phyloP scores from a whole-genome alignment of 2,888 invertebrate genomes.

The Leptopterna dolabrata region DNA sequence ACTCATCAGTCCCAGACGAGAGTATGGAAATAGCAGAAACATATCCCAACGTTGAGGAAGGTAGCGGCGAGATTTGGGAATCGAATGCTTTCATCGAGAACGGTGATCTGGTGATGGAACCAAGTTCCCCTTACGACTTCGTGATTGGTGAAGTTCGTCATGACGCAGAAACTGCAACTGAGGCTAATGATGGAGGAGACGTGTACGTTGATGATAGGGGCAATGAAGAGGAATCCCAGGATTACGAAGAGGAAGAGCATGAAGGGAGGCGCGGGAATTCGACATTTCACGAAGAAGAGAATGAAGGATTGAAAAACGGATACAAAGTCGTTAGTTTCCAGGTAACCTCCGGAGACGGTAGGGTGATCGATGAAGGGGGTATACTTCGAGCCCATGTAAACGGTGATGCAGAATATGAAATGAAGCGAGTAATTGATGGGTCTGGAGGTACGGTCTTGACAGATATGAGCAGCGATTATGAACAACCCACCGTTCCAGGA shows the following conservation, averaged over 20 bases:
- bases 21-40: conserved; percentile 41
- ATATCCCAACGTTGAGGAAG: not conserved
- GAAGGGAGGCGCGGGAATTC: not conserved
- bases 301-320: conserved; percentile 21
- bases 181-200: not conserved
- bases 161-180: not conserved
- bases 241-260: not conserved
- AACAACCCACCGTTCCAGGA: not conserved
- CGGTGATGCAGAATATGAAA: not conserved
- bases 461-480: not conserved
- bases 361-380: conserved; percentile 36
- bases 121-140: conserved; percentile 15
- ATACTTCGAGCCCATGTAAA: not conserved
- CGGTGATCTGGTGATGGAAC: conserved; percentile 1
- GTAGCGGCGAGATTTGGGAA: not conserved
- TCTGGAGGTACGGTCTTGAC: not conserved
- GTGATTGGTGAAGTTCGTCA: not conserved
- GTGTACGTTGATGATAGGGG: not conserved
- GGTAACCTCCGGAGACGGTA: conserved; percentile 11
- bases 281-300: conserved; percentile 26
- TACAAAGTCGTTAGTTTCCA: conserved; percentile 45
- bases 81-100: not conserved
- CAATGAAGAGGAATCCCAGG: not conserved
- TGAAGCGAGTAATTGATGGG: not conserved
- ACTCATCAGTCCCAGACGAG: not conserved